Base-by-base conservation (phyloP, 2,113 vertebrate species). In the Rattus norvegicus region DNA sequence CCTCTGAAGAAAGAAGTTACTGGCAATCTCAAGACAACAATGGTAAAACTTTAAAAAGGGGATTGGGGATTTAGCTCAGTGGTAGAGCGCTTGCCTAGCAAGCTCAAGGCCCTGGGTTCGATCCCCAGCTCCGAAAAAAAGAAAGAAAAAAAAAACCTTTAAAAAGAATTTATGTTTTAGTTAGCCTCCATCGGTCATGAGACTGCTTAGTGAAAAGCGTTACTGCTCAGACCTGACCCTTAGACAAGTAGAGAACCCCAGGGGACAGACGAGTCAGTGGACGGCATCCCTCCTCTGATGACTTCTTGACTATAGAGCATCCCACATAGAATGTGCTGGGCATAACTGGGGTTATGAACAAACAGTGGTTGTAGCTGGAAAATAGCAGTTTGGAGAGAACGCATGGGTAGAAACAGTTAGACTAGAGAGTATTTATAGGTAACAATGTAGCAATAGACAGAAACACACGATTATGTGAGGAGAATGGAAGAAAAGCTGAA, bases 1-100 rank as follows among this genome's bases (percentile, higher is more conserved):
- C 98, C 8, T 92, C 1, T 0, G 98, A 98, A 94, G 98, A 98
- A 95, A 97, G 94, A 95, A 22, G 56, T 92, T 97, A 97, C 75
- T 98, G 97, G 97, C 72, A 97, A 89, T 94, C 98, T 79, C 94
- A 98, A 93, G 52, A 52, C 59, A 94, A 98, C 36, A 94, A 98
- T 96, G 98, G 99, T 99, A 96, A 98, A 94, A 24, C 0, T 88
- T 96, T 85, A 67, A 73, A 94, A 88, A 92, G 84, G 43, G 43
- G 43, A 3, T 43, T 43, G 43, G 43, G 43, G 43, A 43, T 43
- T 43, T 43, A 43, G 43, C 43, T 43, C 43, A 43, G 43, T 43
- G 43, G 43, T 43, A 43, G 43, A 43, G 43, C 3, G 43, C 43
- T 43, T 43, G 43, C 43, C 43, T 43, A 43, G 43, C 43, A 43